Base-by-base conservation (phyloP, 2,888 invertebrate species). In the Drosophila paramelanica region DNA sequence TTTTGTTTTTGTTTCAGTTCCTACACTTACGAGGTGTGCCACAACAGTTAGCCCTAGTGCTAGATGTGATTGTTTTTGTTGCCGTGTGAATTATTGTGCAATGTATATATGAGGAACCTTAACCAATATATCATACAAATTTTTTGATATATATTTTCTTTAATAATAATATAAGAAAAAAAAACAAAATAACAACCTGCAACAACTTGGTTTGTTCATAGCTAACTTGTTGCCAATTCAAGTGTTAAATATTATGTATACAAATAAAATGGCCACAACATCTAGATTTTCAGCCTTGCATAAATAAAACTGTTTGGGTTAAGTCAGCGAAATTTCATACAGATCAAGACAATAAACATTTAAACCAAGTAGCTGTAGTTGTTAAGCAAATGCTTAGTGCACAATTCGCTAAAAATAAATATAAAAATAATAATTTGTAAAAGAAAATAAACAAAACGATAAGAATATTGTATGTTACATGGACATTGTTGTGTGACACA, bases 31-130 rank as follows among this genome's bases (percentile, higher is more conserved):
- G 61, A 70, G 79, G 58, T 77, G 82, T 82, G 83, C 81, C 79
- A 80, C 73, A 71, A 67, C 41, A 65, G 36, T 71, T 62, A 73
- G 45, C 74, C 82, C 87, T 83, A 83, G 72, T 83, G 71, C 66
- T 69, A 41, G 10, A 65, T 81, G 66, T 69, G 49, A 25, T 53
- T 41, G 47, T 72, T 66, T 50, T 53, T 41, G 27, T 36, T 42
- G 67, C 20, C 46, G 36, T 11, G 20, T 52, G 67, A 33, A 33
- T 14, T 42, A 36, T 57, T 36, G 66, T 73, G 73, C 61, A 57
- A 23, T 58, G 17, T 55, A 51, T 58, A 31, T 31, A 60, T 59
- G 57, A 55, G 6, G 55, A 57, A 55, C 73, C 70, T 66, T 73
- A 61, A 60, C 77, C 77, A 65, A 65, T 58, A 51, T 50, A 58